phyloP scores from a whole-genome alignment of 2,113 vertebrate species.

The Perca flavescens region DNA sequence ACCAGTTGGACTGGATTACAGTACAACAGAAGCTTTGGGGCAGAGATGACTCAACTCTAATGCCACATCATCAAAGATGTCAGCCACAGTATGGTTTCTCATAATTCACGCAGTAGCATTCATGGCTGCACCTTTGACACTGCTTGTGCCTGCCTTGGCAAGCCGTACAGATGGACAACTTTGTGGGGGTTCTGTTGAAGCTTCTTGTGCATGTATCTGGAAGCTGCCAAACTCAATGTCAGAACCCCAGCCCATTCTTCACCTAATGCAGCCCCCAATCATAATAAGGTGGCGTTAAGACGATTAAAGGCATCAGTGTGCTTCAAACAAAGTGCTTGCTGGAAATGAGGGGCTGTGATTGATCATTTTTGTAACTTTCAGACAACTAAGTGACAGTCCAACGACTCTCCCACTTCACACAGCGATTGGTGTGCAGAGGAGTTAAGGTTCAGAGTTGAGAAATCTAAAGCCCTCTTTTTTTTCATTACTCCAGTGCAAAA shows the following conservation, averaged over 20 bases:
- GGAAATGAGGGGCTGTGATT: constrained; percentile 7
- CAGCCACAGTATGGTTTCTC: constrained; percentile 14
- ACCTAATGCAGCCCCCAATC: neutral
- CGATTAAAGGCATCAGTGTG: neutral
- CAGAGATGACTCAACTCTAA: constrained; percentile 21
- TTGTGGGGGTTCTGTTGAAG: neutral
- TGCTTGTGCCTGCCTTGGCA: neutral
- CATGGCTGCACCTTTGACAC: neutral
- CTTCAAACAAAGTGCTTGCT: neutral
- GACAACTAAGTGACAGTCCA: neutral
- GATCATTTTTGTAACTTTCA: neutral
- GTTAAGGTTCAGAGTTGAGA: no score
- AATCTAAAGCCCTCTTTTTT: no score
- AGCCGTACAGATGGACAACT: no score
- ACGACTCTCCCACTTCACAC: neutral
- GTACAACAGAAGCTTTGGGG: constrained; percentile 34
- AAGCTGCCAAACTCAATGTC: neutral
- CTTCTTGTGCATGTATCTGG: neutral
- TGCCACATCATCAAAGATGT: constrained; percentile 58
- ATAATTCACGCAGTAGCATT: constrained; percentile 14
- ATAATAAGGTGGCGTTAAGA: neutral
- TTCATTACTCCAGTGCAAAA: no score
- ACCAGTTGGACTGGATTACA: constrained; percentile 10
- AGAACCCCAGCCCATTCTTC: neutral
- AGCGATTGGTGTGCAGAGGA: neutral